Percentiles rank a stretch among this genome's conserved stretches.
Evolutionary conservation across 2,797 vertebrate genomes (phyloP).

Genomic region (Calcarius lapponicus): DNA sequence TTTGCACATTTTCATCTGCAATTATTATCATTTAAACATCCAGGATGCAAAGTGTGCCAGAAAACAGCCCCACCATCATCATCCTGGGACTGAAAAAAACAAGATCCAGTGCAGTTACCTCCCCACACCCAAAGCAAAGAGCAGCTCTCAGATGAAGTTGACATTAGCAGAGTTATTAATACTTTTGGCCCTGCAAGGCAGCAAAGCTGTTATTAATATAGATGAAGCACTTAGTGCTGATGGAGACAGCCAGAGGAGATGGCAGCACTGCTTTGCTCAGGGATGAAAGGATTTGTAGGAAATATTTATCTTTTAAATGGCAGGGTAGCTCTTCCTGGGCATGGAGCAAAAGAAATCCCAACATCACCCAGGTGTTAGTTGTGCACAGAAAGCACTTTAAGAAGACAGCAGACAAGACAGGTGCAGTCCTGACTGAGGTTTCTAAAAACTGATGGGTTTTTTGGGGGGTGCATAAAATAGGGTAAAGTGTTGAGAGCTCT

Average conservation of each 20-base stretch:
- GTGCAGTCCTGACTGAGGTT: not conserved
- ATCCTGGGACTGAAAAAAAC: not conserved
- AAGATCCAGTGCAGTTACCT: not conserved
- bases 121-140: not conserved
- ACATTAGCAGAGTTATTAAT: not conserved
- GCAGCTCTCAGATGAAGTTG: not conserved
- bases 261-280: not conserved
- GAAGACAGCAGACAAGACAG: not conserved
- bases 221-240: not conserved
- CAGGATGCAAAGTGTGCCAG: not conserved
- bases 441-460: not conserved
- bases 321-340: not conserved
- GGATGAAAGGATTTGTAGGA: not conserved
- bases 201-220: not conserved
- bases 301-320: not conserved
- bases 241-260: not conserved
- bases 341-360: not conserved
- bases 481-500: not conserved
- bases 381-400: not conserved
- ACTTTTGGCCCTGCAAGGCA: not conserved
- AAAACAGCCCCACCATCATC: not conserved
- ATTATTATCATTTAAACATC: not conserved
- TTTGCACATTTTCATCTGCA: not conserved
- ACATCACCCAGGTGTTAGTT: not conserved
- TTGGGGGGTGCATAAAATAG: not conserved